Base-by-base conservation (phyloP, 2,888 invertebrate species). In the Galerucella nymphaeae region DNA sequence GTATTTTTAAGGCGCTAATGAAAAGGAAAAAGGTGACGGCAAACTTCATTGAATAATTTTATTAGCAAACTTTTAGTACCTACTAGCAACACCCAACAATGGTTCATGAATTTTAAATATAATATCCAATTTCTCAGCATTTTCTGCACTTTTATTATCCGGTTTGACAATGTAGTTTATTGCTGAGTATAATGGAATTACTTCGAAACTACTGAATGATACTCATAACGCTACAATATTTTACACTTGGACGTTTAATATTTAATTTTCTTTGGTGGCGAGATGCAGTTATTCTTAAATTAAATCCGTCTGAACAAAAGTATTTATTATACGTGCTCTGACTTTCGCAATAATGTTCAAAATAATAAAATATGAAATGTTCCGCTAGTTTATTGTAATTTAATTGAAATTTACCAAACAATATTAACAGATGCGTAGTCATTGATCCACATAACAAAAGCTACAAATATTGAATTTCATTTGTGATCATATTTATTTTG, bases 1-100 rank as follows among this genome's bases (percentile, higher is more conserved):
- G 42, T 73, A 70, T 68, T 75, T 75, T 73, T 69, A 59, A 53
- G 70, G 66, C 66, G 69, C 59, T 68, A 70, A 75, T 70, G 71
- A 71, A 66, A 71, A 71, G 71, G 73, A 69, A 68, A 62, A 69
- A 73, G 75, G 73, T 75, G 73, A 73, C 73, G 71, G 69, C 38
- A 50, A 72, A 70, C 71, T 75, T 73, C 69, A 71, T 75, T 73
- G 70, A 73, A 72, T 73, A 67, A 75, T 75, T 75, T 75, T 75
- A 75, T 75, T 73, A 73, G 66, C 66, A 64, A 73, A 72, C 69
- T 75, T 75, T 75, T 75, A 73, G 70, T 75, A 72, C 73, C 71
- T 64, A 59, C 72, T 66, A 72, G 70, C 70, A 70, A 75, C 70
- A 70, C 67, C 75, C 70, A 70, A 75, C 70, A 70, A 72, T 72